phyloP scores from a whole-genome alignment of 2,888 invertebrate species.

The Eristalis intricaria region DNA sequence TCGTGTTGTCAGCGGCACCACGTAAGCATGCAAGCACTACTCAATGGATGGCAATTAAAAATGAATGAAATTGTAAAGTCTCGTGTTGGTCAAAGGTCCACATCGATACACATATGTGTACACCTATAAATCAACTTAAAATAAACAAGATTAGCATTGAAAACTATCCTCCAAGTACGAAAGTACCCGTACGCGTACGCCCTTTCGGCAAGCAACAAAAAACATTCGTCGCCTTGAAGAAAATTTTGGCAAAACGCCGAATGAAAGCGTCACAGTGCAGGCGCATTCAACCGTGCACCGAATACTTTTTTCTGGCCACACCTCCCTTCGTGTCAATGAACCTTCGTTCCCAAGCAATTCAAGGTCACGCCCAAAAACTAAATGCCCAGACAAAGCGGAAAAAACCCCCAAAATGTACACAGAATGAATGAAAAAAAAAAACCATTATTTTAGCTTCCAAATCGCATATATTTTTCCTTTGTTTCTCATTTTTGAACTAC shows the following conservation, averaged over 20 bases:
- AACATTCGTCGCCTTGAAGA: background rate
- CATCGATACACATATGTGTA: background rate
- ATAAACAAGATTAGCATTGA: background rate
- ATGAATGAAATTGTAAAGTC: too few species aligned
- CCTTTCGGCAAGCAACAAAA: background rate
- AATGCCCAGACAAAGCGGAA: background rate
- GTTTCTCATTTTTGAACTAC: conserved; percentile 63
- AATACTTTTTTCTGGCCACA: background rate
- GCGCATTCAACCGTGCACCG: background rate
- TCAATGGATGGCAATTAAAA: too few species aligned
- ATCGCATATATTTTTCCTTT: conserved; percentile 67
- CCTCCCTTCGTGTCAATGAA: background rate
- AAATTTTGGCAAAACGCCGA: background rate
- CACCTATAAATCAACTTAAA: background rate
- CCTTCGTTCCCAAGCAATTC: background rate
- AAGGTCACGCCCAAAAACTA: background rate
- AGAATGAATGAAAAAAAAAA: conserved; percentile 12
- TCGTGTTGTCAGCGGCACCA: too few species aligned
- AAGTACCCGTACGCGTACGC: background rate
- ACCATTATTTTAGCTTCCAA: conserved; percentile 59
- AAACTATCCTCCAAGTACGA: background rate
- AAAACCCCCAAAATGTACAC: background rate
- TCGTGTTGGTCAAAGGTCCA: too few species aligned
- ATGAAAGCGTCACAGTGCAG: background rate
- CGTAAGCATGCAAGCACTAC: too few species aligned